Base-by-base conservation (phyloP, 2,797 vertebrate genomes). In the Loris lydekkerianus region DNA sequence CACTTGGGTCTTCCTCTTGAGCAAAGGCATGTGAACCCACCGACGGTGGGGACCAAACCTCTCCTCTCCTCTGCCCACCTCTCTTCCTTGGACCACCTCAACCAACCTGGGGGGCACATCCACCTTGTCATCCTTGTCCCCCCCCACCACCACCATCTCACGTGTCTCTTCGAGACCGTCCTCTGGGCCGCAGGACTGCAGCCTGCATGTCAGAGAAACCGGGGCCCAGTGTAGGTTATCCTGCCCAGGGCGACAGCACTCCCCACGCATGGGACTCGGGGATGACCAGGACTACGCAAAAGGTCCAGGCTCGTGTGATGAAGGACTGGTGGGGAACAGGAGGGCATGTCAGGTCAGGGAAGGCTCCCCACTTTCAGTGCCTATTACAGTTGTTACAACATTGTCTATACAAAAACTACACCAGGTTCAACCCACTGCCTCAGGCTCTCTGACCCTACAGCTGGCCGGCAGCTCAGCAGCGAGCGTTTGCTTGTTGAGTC, bases 241-340 rank as follows among this genome's bases (percentile, higher is more conserved):
- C 29, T 20, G 34, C 20, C 58, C 7, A 0, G 15, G 8, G 8
- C 23, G 3, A 14, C 0, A 1, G 23, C 1, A 49, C 18, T 25
- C 56, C 56, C 56, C 9, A 60, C 1, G 14, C 8, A 31, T 2
- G 23, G 49, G 0, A 7, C 10, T 37, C 5, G 0, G 5, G 7
- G 58, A 27, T 8, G 75, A 4, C n/a, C 15, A 0, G 0, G 25
- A 7, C 9, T 1, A 15, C 2, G 0, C 0, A 4, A 43, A 18
- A 49, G 4, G 2, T 9, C 5, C 0, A n/a, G 5, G 2, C 37
- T 34, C 17, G 1, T 0, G 20, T 2, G 27, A 31, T 4, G 37
- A 3, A 34, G 49, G 78, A 40, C 2, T 13, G 2, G 6, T 25
- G 9, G 46, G 27, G 40, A 61, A 20, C n/a, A 4, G 80, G 70